Percentiles rank a stretch among this genome's conserved stretches.
These are phyloP conservation scores for Fringilla coelebs DNA, from an alignment of 2,797 vertebrate species.

Conservation along the genomic window DNA sequence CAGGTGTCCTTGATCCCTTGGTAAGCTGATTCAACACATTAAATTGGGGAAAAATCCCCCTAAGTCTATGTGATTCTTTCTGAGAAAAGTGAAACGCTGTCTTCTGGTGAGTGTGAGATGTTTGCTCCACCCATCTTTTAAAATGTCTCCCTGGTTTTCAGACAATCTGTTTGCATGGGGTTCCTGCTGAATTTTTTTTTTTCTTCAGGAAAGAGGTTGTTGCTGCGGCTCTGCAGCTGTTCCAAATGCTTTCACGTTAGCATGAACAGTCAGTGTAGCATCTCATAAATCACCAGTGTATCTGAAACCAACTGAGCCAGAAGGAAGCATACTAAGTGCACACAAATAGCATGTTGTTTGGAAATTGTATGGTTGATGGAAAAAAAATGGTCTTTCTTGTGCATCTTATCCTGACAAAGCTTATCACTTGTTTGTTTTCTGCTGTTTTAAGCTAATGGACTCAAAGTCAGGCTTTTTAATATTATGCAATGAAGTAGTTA, in stretches of 20 bases:
- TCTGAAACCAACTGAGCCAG: neutral
- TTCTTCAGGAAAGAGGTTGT: neutral
- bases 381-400: neutral
- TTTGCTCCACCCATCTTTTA: neutral
- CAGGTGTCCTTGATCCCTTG: neutral
- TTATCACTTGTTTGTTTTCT: neutral
- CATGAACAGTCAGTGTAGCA: neutral
- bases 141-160: neutral
- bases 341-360: neutral
- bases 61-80: neutral
- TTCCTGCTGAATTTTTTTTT: neutral
- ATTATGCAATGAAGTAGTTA: neutral
- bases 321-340: neutral
- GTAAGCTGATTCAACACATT: neutral
- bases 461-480: neutral
- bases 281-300: neutral
- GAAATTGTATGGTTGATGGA: neutral
- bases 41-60: rapidly evolving
- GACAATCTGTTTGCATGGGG: neutral
- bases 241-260: neutral
- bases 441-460: neutral
- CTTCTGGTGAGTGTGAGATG: neutral
- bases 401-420: neutral
- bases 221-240: neutral
- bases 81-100: neutral